Conservation (phyloP, 1,140 invertebrate genomes). For the Drosophila pandora region DNA sequence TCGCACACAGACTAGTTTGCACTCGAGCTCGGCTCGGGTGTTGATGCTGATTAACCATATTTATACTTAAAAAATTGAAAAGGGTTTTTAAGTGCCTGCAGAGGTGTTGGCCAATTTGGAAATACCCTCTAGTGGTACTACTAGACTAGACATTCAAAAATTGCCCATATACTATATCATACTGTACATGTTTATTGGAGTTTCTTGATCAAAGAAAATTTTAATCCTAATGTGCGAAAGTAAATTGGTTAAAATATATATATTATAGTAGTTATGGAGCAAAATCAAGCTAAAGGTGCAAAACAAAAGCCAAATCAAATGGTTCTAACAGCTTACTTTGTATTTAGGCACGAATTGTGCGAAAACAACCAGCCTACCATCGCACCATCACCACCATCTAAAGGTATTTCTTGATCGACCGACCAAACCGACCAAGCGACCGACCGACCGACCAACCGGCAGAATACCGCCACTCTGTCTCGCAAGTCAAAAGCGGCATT, state of each 20-base stretch:
- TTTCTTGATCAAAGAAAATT: background rate
- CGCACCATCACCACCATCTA: slow-evolving; percentile 43
- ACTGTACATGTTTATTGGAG: too few species aligned
- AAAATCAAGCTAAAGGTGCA: background rate
- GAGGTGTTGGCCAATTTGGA: slow-evolving; percentile 31
- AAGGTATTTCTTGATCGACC: slow-evolving; percentile 54
- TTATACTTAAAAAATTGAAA: slow-evolving; percentile 51
- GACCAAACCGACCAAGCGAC: slow-evolving; percentile 10
- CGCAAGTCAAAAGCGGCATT: slow-evolving; percentile 80
- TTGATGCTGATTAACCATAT: slow-evolving; percentile 50
- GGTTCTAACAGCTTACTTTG: slow-evolving; percentile 46
- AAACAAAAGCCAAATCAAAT: slow-evolving; percentile 25
- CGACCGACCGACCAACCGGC: background rate
- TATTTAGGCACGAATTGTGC: slow-evolving; percentile 50
- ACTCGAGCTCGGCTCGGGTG: slow-evolving; percentile 39
- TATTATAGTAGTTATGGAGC: slow-evolving; percentile 3
- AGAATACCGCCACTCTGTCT: slow-evolving; percentile 76
- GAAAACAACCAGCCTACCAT: slow-evolving; percentile 51
- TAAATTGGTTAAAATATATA: slow-evolving; percentile 1
- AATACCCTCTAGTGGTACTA: slow-evolving; percentile 35
- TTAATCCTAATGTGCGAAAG: background rate
- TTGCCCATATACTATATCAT: background rate
- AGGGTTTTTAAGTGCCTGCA: slow-evolving; percentile 39
- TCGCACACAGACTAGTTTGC: slow-evolving; percentile 48
- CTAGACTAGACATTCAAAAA: background rate